Evolutionary conservation across 2,797 vertebrate species (phyloP).

Genomic region (Sebastes ruberrimus): DNA sequence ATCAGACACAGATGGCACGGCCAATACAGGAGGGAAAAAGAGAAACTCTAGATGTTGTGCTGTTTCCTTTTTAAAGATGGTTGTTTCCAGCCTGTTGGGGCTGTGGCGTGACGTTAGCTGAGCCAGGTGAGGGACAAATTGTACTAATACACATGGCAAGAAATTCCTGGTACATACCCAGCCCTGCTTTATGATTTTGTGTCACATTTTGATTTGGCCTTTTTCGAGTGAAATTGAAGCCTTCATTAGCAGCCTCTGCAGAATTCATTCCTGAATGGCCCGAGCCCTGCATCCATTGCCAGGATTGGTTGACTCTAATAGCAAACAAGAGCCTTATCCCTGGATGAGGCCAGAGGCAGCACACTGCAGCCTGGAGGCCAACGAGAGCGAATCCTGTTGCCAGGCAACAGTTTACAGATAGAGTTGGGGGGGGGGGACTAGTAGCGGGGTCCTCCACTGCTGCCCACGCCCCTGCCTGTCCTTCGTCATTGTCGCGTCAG

Average conservation of each 20-base stretch:
- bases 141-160: conserved; percentile 1
- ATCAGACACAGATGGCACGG: conserved; percentile 73
- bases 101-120: conserved; percentile 17
- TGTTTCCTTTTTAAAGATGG: conserved; percentile 22
- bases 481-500: conserved; percentile 71
- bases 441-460: conserved; percentile 66
- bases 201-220: conserved; percentile 19
- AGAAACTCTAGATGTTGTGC: conserved; percentile 38
- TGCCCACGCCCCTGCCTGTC: conserved; percentile 65
- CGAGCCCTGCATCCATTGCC: conserved; percentile 41
- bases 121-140: conserved; percentile 14
- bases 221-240: conserved; percentile 24
- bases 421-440: conserved; percentile 35
- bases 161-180: conserved; percentile 6
- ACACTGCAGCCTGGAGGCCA: conserved; percentile 79
- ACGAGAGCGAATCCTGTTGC: conserved; percentile 81
- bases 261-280: conserved; percentile 51
- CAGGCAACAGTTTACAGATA: conserved; percentile 81
- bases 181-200: conserved; percentile 15
- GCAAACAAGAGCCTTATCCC: conserved; percentile 64
- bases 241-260: conserved; percentile 57
- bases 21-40: conserved; percentile 42
- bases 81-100: conserved; percentile 35
- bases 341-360: conserved; percentile 77
- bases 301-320: conserved; percentile 64